Evolutionary conservation across 2,113 vertebrate genomes (phyloP).

Genomic region (Ptilonorhynchus violaceus): DNA sequence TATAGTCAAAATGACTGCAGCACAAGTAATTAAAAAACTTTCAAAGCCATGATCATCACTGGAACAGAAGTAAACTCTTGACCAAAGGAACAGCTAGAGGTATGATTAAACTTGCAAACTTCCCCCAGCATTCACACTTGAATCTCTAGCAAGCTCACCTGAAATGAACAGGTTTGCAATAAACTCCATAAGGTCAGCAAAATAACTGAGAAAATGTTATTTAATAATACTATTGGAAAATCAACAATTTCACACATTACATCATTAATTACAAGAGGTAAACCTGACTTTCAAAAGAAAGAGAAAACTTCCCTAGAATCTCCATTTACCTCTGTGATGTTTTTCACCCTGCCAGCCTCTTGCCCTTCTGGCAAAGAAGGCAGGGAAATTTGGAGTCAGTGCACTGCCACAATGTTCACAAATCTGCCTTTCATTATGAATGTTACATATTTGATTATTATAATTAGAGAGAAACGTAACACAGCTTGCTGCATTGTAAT

Average conservation of each 20-base stretch:
- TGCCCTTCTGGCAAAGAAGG: background rate
- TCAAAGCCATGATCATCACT: background rate
- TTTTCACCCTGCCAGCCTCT: background rate
- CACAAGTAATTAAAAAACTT: background rate
- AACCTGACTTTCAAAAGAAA: background rate
- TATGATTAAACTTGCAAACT: background rate
- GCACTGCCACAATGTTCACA: background rate
- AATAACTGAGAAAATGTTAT: background rate
- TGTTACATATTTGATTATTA: conserved; percentile 22
- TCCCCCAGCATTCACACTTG: background rate
- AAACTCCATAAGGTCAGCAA: background rate
- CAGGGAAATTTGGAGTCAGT: background rate
- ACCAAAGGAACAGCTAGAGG: background rate
- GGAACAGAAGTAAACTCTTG: background rate
- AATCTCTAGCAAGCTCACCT: background rate
- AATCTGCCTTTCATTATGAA: conserved; percentile 37
- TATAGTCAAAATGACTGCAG: background rate
- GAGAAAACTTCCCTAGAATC: background rate
- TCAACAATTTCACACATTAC: background rate
- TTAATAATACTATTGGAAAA: background rate
- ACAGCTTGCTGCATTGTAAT: background rate
- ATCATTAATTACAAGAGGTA: background rate
- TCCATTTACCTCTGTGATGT: background rate
- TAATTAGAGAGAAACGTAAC: conserved; percentile 35
- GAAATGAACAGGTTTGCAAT: background rate